These are phyloP conservation scores for Pimpla rufipes DNA, from an alignment of 2,888 invertebrate genomes.

Conservation along the genomic window DNA sequence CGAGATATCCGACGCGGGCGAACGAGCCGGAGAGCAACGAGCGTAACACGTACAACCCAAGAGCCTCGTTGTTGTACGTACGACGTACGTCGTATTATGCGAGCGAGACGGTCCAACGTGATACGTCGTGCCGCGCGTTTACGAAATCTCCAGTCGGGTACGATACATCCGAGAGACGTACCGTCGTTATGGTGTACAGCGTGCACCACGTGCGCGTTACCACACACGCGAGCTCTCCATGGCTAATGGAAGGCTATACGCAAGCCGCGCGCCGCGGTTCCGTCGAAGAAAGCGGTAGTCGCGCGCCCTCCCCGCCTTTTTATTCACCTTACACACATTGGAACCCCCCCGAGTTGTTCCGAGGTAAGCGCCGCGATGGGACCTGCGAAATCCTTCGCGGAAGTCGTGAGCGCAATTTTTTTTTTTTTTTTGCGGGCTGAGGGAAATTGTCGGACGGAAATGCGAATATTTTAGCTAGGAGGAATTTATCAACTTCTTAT, in stretches of 20 bases:
- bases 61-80: constrained; percentile 7
- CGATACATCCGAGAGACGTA: constrained; percentile 20
- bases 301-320: constrained; percentile 1
- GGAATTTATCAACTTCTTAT: too few species aligned
- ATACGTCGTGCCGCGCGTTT: constrained; percentile 32
- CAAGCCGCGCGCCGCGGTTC: constrained; percentile 61
- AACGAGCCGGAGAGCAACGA: constrained; percentile 45
- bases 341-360: background rate
- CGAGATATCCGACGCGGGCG: constrained; percentile 44
- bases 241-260: constrained; percentile 57
- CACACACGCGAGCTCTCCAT: constrained; percentile 57
- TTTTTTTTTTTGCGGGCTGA: too few species aligned
- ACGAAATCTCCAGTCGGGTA: constrained; percentile 57
- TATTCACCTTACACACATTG: constrained; percentile 28
- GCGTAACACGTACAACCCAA: constrained; percentile 24
- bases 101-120: constrained; percentile 40
- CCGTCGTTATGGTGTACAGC: constrained; percentile 18
- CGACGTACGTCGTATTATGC: constrained; percentile 7
- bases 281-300: constrained; percentile 67
- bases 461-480: too few species aligned
- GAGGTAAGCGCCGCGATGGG: background rate
- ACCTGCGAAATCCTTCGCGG: constrained; percentile 69
- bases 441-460: constrained; percentile 61
- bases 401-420: constrained; percentile 70
- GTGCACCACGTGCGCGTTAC: constrained; percentile 39